Evolutionary conservation across 1,140 invertebrate species (phyloP), one percentile per base, ranked within the genome.

Genomic region (Thaumatotibia leucotreta): DNA sequence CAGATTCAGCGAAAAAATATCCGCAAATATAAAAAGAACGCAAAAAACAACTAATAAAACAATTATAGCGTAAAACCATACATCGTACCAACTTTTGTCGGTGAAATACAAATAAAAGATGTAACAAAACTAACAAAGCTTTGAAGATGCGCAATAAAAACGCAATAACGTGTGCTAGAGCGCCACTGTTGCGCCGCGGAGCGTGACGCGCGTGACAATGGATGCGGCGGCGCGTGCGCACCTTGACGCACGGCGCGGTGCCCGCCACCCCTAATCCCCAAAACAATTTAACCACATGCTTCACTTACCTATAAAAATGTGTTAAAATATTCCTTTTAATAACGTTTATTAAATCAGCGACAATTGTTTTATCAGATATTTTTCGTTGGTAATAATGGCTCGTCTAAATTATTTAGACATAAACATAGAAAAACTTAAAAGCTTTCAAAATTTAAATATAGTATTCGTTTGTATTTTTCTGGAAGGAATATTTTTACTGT

Each of bases 111-210:
- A 81, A 84, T 82, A 85, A 84, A 81, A 80, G 71, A 73, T 61
- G 64, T 66, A 83, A 87, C 80, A 84, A 82, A 84, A 73, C 68
- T 82, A 84, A 87, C 80, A 88, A 88, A 71, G 83, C 76, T 86
- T 81, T 85, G 83, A 89, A 87, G 87, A 87, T 87, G 84, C 79
- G 83, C 82, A 87, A 89, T 88, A 88, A 88, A 86, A 84, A 84
- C 76, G 81, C 77, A 86, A 86, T 89, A 86, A 88, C 76, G 82
- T 69, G 79, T 83, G 79, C 73, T 85, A 75, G 75, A 72, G 75
- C 73, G 75, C 75, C 72, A 72, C 69, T 67, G 69, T 75, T 73
- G 72, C 69, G 68, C 74, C 52, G 73, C 61, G 69, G 74, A 70
- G 79, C 83, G 84, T 82, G 82, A 80, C 78, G 79, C 58, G 74